These are phyloP conservation scores for Sylvietta virens DNA, from an alignment of 2,113 vertebrate species.

Conservation along the genomic window DNA sequence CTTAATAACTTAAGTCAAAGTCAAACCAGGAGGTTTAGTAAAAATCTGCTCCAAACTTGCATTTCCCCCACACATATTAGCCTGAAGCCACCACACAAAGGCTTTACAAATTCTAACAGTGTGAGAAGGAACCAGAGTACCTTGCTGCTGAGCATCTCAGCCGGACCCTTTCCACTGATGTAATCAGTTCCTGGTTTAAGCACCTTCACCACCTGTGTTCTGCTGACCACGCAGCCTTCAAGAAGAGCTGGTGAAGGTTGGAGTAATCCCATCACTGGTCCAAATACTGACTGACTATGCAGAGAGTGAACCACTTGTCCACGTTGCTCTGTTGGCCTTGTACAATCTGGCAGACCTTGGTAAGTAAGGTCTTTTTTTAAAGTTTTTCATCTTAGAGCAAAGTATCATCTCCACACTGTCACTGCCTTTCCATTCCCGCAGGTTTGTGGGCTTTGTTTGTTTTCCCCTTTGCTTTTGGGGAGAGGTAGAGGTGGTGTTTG, in stretches of 20 bases:
- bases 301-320: slow-evolving; percentile 82
- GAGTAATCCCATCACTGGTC: slow-evolving; percentile 81
- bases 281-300: slow-evolving; percentile 79
- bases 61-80: not conserved
- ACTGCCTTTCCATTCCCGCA: not conserved
- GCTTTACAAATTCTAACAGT: not conserved
- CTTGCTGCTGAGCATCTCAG: not conserved
- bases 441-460: not conserved
- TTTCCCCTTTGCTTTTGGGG: not conserved
- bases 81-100: not conserved
- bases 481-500: too few relatives aligned
- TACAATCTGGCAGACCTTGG: slow-evolving; percentile 86
- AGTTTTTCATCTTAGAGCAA: not conserved
- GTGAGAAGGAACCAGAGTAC: not conserved
- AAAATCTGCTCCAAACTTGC: not conserved
- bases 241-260: slow-evolving; percentile 79
- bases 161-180: not conserved
- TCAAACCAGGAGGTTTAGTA: not conserved
- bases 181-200: not conserved
- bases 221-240: slow-evolving; percentile 75
- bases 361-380: slow-evolving; percentile 18
- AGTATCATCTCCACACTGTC: not conserved
- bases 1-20: not conserved
- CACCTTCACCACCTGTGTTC: not conserved
- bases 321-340: slow-evolving; percentile 83